These are phyloP conservation scores for Percopsis transmontana DNA, from an alignment of 2,113 vertebrate genomes.

Conservation along the genomic window DNA sequence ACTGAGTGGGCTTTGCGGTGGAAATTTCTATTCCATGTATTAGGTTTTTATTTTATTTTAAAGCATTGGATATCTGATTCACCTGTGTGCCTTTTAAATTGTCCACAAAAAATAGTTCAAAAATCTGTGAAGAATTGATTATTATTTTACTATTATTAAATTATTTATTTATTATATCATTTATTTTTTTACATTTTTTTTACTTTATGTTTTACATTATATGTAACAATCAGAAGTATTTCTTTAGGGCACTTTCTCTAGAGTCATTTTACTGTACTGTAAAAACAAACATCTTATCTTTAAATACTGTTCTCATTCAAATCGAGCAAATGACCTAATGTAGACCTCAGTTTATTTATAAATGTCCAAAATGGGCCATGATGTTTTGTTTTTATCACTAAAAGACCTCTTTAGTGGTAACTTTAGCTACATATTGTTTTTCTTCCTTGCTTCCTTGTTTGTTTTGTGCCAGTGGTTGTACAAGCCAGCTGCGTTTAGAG, in stretches of 20 bases:
- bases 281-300: slow-evolving; percentile 44
- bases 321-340: slow-evolving; percentile 30
- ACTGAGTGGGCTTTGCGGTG: slow-evolving; percentile 26
- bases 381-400: slow-evolving; percentile 70
- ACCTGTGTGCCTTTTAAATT: background rate
- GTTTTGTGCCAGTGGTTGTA: slow-evolving; percentile 68
- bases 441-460: slow-evolving; percentile 68
- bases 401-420: slow-evolving; percentile 78
- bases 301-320: slow-evolving; percentile 57
- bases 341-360: slow-evolving; percentile 67
- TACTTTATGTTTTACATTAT: background rate
- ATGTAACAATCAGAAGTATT: background rate
- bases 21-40: slow-evolving; percentile 24
- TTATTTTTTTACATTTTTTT: background rate
- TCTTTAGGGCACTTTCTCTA: background rate
- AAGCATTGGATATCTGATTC: too few relatives aligned
- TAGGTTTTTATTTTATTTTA: too few relatives aligned
- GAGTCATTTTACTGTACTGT: slow-evolving; percentile 21
- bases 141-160: too few relatives aligned
- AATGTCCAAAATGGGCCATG: slow-evolving; percentile 58
- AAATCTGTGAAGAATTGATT: background rate
- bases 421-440: slow-evolving; percentile 62
- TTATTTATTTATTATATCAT: background rate
- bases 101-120: background rate
- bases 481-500: slow-evolving; percentile 76